Evolutionary conservation across 2,113 vertebrate species (phyloP), one percentile per base, ranked within the genome.

Genomic region (Prolemur simus): DNA sequence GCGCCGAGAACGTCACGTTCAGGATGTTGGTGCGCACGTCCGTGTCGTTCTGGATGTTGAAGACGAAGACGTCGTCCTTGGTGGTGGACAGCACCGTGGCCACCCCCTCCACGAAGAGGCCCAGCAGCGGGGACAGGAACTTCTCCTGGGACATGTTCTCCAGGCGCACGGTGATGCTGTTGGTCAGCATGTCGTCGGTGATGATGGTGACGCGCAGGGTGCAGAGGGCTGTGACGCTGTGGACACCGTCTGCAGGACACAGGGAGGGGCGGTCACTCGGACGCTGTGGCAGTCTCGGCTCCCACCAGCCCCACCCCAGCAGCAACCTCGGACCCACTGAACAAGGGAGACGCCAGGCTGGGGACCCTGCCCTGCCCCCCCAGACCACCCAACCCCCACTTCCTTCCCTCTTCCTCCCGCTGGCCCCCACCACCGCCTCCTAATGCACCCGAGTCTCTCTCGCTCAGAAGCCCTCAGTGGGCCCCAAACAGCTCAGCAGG

Each of bases 101-200:
- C 96, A 99, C 99, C 0, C 99, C 99, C 78, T 99, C 99, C 32
- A 99, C 98, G 25, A 99, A 99, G 21, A 99, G 99, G 21, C 99
- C 97, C 18, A 99, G 99, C 54, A 99, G 99, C 0, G 99, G 99
- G 2, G 99, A 99, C 20, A 99, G 99, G 98, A 99, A 99, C 96
- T 98, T 98, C 98, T 99, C 99, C 99, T 99, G 99, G 1, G 99
- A 99, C 99, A 99, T 99, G 98, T 99, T 99, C 98, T 99, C 99
- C 98, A 99, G 98, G 0, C 99, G 99, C 63, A 99, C 99, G 0
- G 99, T 99, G 99, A 99, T 99, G 98, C 99, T 99, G 99, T 99
- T 99, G 95, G 99, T 99, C 91, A 99, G 98, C 99, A 99, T 99
- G 98, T 99, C 99, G 0, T 99, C 99, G 0, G 99, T 99, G 98